phyloP scores from a whole-genome alignment of 2,113 vertebrate species.

The Oryzias woworae region DNA sequence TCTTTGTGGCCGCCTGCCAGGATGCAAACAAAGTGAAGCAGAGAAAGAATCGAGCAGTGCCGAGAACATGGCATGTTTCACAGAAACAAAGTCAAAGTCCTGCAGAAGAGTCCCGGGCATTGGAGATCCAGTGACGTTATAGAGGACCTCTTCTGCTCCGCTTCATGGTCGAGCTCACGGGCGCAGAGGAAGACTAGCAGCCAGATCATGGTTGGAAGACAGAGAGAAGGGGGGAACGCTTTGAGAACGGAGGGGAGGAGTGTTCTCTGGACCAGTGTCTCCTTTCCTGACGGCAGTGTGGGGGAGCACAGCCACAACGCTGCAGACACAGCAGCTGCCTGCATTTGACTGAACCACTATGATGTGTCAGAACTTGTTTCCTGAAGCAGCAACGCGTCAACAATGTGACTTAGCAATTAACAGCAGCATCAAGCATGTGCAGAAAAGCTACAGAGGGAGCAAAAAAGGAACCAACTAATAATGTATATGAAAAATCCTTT shows the following conservation, averaged over 20 bases:
- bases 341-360: conserved; percentile 15
- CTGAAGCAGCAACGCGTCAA: conserved; percentile 4
- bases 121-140: conserved; percentile 34
- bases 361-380: conserved; percentile 40
- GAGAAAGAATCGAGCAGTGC: conserved; percentile 75
- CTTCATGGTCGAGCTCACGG: conserved; percentile 59
- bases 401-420: neutral
- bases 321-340: conserved; percentile 3
- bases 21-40: conserved; percentile 76
- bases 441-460: too few relatives aligned
- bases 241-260: conserved; percentile 66
- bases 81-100: conserved; percentile 42
- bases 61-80: conserved; percentile 85
- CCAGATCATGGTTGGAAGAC: conserved; percentile 48
- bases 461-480: too few relatives aligned
- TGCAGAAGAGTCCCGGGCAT: conserved; percentile 43
- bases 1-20: conserved; percentile 74
- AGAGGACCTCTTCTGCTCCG: conserved; percentile 45
- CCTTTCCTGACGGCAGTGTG: conserved; percentile 49
- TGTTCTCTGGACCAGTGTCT: conserved; percentile 60
- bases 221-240: conserved; percentile 38
- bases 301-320: conserved; percentile 15
- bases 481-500: too few relatives aligned
- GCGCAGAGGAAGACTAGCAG: conserved; percentile 41
- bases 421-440: too few relatives aligned